Conservation (phyloP, 2,888 invertebrate species). For the Eilema depressum region DNA sequence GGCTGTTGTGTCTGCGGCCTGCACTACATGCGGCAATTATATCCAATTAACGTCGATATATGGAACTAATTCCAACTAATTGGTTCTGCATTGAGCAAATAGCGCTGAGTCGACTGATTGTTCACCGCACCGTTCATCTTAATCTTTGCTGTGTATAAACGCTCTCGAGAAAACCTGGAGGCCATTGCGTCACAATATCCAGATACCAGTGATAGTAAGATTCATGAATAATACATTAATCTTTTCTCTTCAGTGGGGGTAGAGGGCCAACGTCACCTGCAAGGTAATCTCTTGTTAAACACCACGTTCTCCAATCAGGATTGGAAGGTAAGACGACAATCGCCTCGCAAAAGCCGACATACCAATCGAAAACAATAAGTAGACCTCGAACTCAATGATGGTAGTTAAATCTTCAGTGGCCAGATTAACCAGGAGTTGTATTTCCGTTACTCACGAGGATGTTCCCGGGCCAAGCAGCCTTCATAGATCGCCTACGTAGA, state of each 20-base stretch:
- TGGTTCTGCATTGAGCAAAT: constrained; percentile 1
- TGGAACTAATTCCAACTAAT: not conserved
- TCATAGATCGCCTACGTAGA: not conserved
- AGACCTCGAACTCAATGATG: too few relatives aligned
- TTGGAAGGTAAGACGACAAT: too few relatives aligned
- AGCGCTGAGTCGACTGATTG: not conserved
- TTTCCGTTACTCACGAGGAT: too few relatives aligned
- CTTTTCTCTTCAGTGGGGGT: too few relatives aligned
- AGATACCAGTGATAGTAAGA: too few relatives aligned
- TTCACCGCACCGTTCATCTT: not conserved
- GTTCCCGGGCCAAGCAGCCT: not conserved
- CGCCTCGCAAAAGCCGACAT: too few relatives aligned
- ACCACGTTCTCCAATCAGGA: too few relatives aligned
- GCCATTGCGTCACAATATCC: not conserved
- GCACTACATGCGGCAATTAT: constrained; percentile 1
- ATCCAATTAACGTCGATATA: not conserved
- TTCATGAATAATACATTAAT: not conserved
- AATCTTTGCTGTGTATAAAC: not conserved
- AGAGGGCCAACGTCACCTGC: too few relatives aligned
- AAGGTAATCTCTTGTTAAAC: too few relatives aligned
- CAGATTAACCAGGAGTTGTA: not conserved
- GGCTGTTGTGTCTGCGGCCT: not conserved
- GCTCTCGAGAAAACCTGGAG: not conserved
- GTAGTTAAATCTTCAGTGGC: not conserved
- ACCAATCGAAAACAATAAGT: too few relatives aligned